Conservation (phyloP, 2,797 vertebrate species). For the Sebastes variabilis region DNA sequence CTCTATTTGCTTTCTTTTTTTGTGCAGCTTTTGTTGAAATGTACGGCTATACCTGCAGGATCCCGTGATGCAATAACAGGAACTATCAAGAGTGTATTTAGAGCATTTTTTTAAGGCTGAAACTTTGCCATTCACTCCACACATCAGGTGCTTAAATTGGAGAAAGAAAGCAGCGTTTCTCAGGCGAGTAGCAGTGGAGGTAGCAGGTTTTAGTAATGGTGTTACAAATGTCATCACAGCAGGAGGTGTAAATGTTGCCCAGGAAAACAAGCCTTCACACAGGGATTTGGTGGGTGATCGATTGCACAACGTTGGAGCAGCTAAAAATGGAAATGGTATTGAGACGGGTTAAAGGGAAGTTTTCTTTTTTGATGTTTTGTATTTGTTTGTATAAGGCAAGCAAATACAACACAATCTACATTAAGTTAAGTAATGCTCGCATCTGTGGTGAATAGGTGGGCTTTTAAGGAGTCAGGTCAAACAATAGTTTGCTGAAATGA, state of each 20-base stretch:
- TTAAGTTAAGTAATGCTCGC: background rate
- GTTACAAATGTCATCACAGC: constrained; percentile 45
- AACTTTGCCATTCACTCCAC: background rate
- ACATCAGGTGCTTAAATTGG: background rate
- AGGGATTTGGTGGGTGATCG: background rate
- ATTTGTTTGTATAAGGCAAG: background rate
- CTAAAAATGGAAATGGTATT: background rate
- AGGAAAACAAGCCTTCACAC: constrained; percentile 9
- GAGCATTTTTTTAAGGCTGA: background rate
- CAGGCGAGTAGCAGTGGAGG: background rate
- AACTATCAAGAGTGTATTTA: background rate
- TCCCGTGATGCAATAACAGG: background rate
- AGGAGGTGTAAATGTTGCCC: constrained; percentile 6
- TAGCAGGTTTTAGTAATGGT: background rate
- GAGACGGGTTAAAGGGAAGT: background rate
- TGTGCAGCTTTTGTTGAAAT: background rate
- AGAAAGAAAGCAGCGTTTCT: background rate
- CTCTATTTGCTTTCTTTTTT: background rate
- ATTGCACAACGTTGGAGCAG: background rate
- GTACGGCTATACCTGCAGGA: background rate
- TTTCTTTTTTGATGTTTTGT: background rate
- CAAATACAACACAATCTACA: background rate
- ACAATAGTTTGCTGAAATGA: background rate
- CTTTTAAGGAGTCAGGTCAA: background rate
- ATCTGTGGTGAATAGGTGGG: background rate